Evolutionary conservation across 2,797 vertebrate species (phyloP).

Genomic region (Premnoplex brunnescens): DNA sequence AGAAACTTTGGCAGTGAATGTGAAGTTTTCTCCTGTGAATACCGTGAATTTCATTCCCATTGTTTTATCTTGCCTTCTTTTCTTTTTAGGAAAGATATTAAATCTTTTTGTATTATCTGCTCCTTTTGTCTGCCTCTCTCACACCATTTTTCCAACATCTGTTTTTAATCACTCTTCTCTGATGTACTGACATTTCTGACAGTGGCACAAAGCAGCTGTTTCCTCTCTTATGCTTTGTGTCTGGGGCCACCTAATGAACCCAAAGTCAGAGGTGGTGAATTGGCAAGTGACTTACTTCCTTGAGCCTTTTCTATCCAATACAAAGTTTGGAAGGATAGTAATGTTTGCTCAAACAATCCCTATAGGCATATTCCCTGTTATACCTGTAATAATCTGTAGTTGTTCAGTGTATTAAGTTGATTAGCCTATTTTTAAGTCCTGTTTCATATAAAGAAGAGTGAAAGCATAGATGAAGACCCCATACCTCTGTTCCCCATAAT

Average conservation of each 20-base stretch:
- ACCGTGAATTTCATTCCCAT: neutral
- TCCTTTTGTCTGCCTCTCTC: neutral
- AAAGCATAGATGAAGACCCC: neutral
- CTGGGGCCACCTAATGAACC: neutral
- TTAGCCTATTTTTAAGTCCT: neutral
- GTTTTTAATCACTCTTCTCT: neutral
- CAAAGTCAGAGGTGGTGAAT: neutral
- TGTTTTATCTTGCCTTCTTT: neutral
- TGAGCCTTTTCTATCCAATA: neutral
- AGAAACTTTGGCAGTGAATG: neutral
- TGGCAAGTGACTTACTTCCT: neutral
- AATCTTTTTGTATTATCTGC: neutral
- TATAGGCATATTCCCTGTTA: neutral
- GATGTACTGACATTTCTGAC: neutral
- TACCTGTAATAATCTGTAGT: neutral
- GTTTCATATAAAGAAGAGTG: neutral
- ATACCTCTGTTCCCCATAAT: neutral
- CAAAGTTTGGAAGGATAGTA: neutral
- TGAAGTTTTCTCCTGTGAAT: neutral
- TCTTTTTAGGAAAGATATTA: too few relatives aligned
- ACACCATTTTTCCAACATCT: neutral
- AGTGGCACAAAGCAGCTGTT: neutral
- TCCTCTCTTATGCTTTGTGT: neutral
- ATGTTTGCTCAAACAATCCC: neutral
- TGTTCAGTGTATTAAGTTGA: neutral